Base-by-base conservation (phyloP, 1,140 invertebrate genomes). In the Ooceraea biroi region DNA sequence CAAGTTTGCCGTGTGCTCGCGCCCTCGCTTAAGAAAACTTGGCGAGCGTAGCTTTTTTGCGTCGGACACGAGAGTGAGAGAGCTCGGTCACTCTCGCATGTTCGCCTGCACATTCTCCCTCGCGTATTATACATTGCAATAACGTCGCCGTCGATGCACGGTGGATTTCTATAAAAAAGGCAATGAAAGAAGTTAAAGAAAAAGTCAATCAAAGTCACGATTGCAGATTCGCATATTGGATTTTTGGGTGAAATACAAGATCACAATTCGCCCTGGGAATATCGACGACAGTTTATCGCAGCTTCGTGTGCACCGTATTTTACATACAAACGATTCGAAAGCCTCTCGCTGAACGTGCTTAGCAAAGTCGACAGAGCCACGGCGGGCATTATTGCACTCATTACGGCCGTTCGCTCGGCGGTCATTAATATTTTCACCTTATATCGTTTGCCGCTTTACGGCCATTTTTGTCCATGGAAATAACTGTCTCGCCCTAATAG, bases 1-100 rank as follows among this genome's bases (percentile, higher is more conserved):
- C 63, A 84, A 88, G 86, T 87, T 87, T 74, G 85, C 82, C 74
- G 85, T 83, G 85, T 87, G 83, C 85, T 86, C 82, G 86, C 57
- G 82, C 82, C 65, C 66, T 88, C 85, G 85, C 85, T 88, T 88
- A 84, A 74, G 80, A 82, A 63, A 88, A 88, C 86, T 88, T 88
- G 85, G 80, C 61, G 87, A 87, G 85, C 71, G 69, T 88, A 82
- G 83, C 76, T 85, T 85, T 82, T 88, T 87, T 84, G 65, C 48
- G 3, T 60, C 78, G 44, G 69, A 60, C 58, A 41, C 36, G 27
- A 17, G 60, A 41, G 19, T 10, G 52, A 22, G 19, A 57, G 52
- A 22, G 52, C 10, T 36, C 2, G 48, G 48, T 48, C n/a, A 19
- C 50, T 80, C 76, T 71, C 50, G 58, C 52, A 27, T 61, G 71